These are phyloP conservation scores for Latrodectus hesperus DNA, from an alignment of 2,888 invertebrate species.

Conservation along the genomic window DNA sequence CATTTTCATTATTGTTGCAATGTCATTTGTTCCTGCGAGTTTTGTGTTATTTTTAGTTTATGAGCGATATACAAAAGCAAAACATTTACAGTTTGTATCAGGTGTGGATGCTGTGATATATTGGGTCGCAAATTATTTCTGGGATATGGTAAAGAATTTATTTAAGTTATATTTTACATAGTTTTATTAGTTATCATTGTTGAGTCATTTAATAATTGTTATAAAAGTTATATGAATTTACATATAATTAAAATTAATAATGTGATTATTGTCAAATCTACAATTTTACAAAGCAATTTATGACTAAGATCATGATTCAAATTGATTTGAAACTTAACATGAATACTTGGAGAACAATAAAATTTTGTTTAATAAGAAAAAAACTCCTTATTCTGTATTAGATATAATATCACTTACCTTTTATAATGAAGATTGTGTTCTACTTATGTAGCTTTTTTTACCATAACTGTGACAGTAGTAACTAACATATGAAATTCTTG, in stretches of 20 bases:
- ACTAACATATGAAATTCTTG: no score
- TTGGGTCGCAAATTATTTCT: slow-evolving; percentile 83
- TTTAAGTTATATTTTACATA: background rate
- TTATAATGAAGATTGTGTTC: background rate
- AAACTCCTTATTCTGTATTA: background rate
- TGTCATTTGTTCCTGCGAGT: slow-evolving; percentile 85
- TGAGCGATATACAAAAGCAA: slow-evolving; percentile 83
- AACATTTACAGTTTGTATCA: slow-evolving; percentile 86
- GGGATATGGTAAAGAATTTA: slow-evolving; percentile 82
- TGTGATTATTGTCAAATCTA: background rate
- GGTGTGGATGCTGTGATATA: slow-evolving; percentile 85
- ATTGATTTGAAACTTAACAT: no score
- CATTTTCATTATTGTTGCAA: slow-evolving; percentile 78
- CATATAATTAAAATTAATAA: background rate
- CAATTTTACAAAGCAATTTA: no score
- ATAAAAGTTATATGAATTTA: no score
- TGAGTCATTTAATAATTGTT: no score
- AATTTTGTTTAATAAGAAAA: background rate
- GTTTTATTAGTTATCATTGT: no score
- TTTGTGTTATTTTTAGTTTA: slow-evolving; percentile 86
- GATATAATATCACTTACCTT: background rate
- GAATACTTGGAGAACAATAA: background rate
- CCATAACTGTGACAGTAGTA: no score
- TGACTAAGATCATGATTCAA: no score
- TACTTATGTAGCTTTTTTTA: no score